Conservation (phyloP, 2,888 invertebrate genomes). For the Ametastegia equiseti region DNA sequence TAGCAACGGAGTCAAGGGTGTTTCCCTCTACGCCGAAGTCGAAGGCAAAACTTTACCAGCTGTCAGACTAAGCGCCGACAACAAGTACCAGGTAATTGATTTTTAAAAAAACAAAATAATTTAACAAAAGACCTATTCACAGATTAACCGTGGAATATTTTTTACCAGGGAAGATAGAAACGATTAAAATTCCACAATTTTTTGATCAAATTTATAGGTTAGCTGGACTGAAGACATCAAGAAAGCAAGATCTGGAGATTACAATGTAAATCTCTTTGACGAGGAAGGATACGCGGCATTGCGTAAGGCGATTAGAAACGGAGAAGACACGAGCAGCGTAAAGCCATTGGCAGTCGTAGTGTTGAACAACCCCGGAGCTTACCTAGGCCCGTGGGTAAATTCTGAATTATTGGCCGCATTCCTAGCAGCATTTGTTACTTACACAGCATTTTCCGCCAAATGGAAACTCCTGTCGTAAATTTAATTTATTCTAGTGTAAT, state of each 20-base stretch:
- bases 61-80: constrained; percentile 84
- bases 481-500: constrained; percentile 7
- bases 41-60: constrained; percentile 92
- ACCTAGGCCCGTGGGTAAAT: constrained; percentile 94
- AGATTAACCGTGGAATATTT: too few species aligned
- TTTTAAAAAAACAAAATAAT: too few species aligned
- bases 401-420: constrained; percentile 93
- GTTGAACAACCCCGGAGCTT: constrained; percentile 87
- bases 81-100: constrained; percentile 91
- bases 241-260: constrained; percentile 88
- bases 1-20: constrained; percentile 81
- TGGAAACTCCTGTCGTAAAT: constrained; percentile 86
- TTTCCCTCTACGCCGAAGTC: constrained; percentile 92
- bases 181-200: too few species aligned
- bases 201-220: constrained; percentile 79
- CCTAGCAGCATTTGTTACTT: constrained; percentile 88
- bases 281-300: constrained; percentile 95
- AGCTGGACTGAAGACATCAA: constrained; percentile 96
- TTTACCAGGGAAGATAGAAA: too few species aligned
- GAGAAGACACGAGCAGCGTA: constrained; percentile 83
- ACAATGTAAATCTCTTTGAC: constrained; percentile 89
- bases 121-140: background rate
- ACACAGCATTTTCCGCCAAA: constrained; percentile 91
- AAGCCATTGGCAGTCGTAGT: constrained; percentile 85
- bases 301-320: constrained; percentile 87